These are phyloP conservation scores for Melanerpes formicivorus DNA, from an alignment of 2,113 vertebrate species.

Conservation along the genomic window DNA sequence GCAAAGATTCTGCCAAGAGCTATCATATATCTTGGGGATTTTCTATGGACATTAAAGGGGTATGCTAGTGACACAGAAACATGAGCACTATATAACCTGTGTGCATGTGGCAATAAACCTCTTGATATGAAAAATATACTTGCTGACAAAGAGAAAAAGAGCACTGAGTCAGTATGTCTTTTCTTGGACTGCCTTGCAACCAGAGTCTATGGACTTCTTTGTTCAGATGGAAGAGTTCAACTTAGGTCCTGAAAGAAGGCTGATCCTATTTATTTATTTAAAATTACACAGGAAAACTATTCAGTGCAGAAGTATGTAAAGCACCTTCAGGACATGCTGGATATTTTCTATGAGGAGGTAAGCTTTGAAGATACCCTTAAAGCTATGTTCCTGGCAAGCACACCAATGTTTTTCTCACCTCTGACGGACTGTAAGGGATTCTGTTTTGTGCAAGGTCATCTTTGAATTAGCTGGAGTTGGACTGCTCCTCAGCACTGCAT, in stretches of 20 bases:
- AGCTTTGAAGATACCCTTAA: conserved; percentile 37
- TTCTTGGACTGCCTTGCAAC: background rate
- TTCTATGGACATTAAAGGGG: background rate
- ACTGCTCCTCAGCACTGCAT: background rate
- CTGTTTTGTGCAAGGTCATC: conserved; percentile 46
- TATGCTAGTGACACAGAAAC: background rate
- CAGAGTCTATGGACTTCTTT: background rate
- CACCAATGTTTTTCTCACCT: background rate
- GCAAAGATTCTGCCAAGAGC: background rate
- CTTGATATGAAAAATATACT: background rate
- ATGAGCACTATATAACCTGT: background rate
- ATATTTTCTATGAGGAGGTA: conserved; percentile 89
- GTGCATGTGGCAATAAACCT: background rate
- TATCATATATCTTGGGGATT: background rate
- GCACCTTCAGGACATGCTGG: conserved; percentile 83
- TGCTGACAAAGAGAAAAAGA: background rate
- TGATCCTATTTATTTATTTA: background rate
- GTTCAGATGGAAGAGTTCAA: background rate
- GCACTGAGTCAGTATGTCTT: background rate
- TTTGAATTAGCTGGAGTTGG: conserved; percentile 8
- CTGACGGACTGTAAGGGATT: conserved; percentile 23
- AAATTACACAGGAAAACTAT: conserved; percentile 71
- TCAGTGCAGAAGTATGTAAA: conserved; percentile 79
- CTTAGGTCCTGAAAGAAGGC: background rate
- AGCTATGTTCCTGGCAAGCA: conserved; percentile 25